Base-by-base conservation (phyloP, 2,113 vertebrate species). In the Silurus glanis region DNA sequence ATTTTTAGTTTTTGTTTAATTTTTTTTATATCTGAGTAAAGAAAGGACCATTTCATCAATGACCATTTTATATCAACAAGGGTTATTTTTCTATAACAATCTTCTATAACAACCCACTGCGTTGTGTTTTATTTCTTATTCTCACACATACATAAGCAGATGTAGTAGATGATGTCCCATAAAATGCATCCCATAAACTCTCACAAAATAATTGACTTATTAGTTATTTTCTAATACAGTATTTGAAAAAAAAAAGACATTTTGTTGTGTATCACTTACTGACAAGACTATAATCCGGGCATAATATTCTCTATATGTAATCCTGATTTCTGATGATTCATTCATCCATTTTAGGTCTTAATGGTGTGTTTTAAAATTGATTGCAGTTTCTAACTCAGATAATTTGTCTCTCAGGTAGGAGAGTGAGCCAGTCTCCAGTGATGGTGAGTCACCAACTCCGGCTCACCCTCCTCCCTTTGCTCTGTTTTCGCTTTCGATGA, bases 371-470 rank as follows among this genome's bases (percentile, higher is more conserved):
- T 78, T 66, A 23, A 56, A 78, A 69, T 25, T 80, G 62, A 23
- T 79, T 56, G 49, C 47, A 45, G n/a, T 79, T 67, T 23, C 28
- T 58, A 25, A 69, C 69, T 74, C 76, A 67, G 62, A 58, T n/a
- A 51, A 51, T 10, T 69, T 76, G 59, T 59, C 17, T 67, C 17
- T 86, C 61, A 82, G 84, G 67, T 88, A 47, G 23, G 49, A 85
- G 71, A 87, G 80, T 72, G 56, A 61, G 80, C 53, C 6, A 10
- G 72, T 59, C 78, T 87, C 82, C 82, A 79, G 64, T 80, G 66
- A 80, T 58, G 37, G 86, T 87, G 87, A 90, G 88, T 89, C 86
- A 86, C 82, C 84, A 58, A 28, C 37, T 75, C 62, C 74, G 25
- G 79, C 80, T 51, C 69, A 23, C 47, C 37, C 14, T 58, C 69